Base-by-base conservation (phyloP, 2,888 invertebrate genomes). In the Harmothoe impar region DNA sequence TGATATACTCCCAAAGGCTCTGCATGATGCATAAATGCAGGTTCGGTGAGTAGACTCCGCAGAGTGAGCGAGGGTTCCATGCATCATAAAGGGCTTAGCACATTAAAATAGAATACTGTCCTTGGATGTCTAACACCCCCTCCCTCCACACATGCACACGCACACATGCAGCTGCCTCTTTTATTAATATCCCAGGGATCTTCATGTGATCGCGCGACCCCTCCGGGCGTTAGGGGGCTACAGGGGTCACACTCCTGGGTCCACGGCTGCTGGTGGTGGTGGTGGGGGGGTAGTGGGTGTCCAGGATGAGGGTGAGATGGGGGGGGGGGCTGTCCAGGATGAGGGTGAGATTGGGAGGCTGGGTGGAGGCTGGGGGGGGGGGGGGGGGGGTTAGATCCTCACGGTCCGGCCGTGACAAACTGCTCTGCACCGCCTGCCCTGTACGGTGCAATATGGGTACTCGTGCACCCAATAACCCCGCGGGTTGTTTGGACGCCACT, bases 131-230 rank as follows among this genome's bases (percentile, higher is more conserved):
- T 3, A 43, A 43, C 43, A 3, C 43, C n/a, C 62, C 62, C 62
- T 20, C 62, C 62, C 62, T 62, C 62, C 62, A n/a, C 7, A 5
- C 62, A 62, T 10, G 10, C 43, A 43, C 43, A 43, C 43, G 5
- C 43, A 43, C 62, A n/a, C 20, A 3, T 3, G 62, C 23, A 20
- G 20, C 62, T 62, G n/a, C 23, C 23, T 62, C 62, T 62, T 62
- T n/a, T 62, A 62, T 62, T 62, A 62, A 62, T 62, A 62, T 62
- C 62, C 62, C 62, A n/a, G 62, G 62, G 62, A 62, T 62, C 62
- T n/a, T n/a, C 62, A 62, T 62, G 62, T 62, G 62, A 62, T 62
- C 62, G 0, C 12, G 23, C 23, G 7, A n/a, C 62, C 62, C 20
- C 20, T 5, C 62, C 15, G 23, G n/a, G 62, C 23, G 20, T 15